A percentile compares a stretch with the other conserved stretches of the same genome.
Conservation (phyloP, 2,888 invertebrate genomes). For the Sthenelais limicola region DNA sequence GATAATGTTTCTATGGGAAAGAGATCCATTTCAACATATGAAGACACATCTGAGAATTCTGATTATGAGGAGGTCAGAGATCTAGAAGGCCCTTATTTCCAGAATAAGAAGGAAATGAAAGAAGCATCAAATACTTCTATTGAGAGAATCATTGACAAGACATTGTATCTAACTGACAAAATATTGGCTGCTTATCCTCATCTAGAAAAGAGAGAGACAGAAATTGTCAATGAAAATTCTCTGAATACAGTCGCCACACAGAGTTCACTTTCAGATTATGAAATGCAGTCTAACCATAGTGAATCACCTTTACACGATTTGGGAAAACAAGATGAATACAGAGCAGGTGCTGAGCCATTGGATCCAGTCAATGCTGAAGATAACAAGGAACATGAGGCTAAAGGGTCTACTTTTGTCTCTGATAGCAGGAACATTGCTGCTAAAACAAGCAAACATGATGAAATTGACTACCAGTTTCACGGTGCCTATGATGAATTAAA, state of each 20-base stretch:
- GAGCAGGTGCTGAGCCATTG: constrained; percentile 4
- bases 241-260: constrained; percentile 15
- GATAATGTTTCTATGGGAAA: constrained; percentile 15
- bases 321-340: neutral
- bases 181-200: constrained; percentile 25
- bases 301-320: too few relatives aligned
- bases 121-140: constrained; percentile 14
- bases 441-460: too few relatives aligned
- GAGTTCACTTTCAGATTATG: constrained; percentile 28
- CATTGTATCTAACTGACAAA: constrained; percentile 20
- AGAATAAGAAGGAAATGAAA: neutral
- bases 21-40: constrained; percentile 13
- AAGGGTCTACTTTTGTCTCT: too few relatives aligned
- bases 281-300: too few relatives aligned
- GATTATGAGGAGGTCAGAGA: constrained; percentile 15
- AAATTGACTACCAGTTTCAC: constrained; percentile 13
- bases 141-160: constrained; percentile 23
- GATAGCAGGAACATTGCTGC: too few relatives aligned
- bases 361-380: neutral
- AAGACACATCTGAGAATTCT: constrained; percentile 10
- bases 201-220: neutral
- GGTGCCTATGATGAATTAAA: constrained; percentile 13
- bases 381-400: neutral
- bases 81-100: constrained; percentile 3
- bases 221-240: neutral